These are phyloP conservation scores for Melangyna quadrimaculata DNA, from an alignment of 2,888 invertebrate species.

Conservation along the genomic window DNA sequence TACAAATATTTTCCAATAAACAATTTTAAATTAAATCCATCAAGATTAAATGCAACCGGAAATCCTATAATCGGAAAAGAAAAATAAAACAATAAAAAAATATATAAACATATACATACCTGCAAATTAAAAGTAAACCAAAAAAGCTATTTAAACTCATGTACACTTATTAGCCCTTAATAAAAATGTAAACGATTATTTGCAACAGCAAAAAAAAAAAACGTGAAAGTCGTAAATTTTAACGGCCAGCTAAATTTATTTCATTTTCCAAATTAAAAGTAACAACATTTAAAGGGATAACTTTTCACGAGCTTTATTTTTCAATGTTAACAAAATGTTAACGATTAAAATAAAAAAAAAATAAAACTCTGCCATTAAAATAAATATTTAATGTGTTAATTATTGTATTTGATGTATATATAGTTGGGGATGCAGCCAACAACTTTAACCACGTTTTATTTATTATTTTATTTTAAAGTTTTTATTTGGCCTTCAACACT, in stretches of 20 bases:
- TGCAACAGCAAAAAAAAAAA: background rate
- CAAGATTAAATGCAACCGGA: background rate
- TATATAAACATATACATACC: too few species aligned
- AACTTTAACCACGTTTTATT: background rate
- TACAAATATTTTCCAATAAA: background rate
- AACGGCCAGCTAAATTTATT: background rate
- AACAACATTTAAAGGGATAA: background rate
- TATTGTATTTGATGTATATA: background rate
- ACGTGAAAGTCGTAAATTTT: background rate
- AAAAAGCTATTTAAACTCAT: background rate
- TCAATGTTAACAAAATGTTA: background rate
- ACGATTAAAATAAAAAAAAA: background rate
- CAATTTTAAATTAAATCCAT: background rate
- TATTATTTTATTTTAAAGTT: too few species aligned
- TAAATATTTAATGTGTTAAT: conserved; percentile 2
- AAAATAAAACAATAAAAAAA: background rate
- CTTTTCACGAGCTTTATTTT: background rate
- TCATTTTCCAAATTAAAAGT: background rate
- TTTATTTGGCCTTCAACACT: too few species aligned
- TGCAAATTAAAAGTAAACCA: background rate
- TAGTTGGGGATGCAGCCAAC: too few species aligned
- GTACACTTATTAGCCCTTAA: background rate
- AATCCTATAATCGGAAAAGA: background rate
- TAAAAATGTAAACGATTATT: background rate
- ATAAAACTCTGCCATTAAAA: background rate